Conservation (phyloP, 1,140 invertebrate genomes). For the Homarus americanus region DNA sequence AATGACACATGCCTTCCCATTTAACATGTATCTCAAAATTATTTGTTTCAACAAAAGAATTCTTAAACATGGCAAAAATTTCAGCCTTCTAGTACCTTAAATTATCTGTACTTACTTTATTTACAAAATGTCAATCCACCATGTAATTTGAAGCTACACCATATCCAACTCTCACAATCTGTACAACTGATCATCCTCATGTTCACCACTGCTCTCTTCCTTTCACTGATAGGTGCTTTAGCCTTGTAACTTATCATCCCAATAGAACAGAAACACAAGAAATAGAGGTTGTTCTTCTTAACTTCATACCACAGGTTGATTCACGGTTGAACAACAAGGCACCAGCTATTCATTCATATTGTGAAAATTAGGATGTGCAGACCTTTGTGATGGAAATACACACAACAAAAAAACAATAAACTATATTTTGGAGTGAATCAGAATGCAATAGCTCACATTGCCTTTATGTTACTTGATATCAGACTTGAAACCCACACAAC, state of each 20-base stretch:
- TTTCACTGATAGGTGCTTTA: not conserved
- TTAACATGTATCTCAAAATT: no score
- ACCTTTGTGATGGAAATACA: not conserved
- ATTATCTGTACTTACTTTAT: no score
- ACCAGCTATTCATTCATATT: not conserved
- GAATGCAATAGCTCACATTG: not conserved
- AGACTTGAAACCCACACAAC: conserved; percentile 1
- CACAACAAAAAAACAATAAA: not conserved
- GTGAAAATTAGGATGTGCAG: not conserved
- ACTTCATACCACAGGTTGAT: not conserved
- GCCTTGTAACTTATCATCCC: not conserved
- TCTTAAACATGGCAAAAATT: no score
- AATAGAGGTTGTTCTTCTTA: not conserved
- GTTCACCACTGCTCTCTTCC: not conserved
- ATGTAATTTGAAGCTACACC: not conserved
- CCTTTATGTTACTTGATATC: not conserved
- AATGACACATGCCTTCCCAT: no score
- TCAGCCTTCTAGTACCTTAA: no score
- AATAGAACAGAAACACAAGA: not conserved
- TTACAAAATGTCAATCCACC: no score
- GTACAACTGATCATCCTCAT: not conserved
- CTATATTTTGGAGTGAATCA: not conserved
- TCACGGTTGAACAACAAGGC: not conserved
- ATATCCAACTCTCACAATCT: not conserved
- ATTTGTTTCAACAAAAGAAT: no score